Conservation (phyloP, 2,797 vertebrate genomes). For the Sardinella longiceps region DNA sequence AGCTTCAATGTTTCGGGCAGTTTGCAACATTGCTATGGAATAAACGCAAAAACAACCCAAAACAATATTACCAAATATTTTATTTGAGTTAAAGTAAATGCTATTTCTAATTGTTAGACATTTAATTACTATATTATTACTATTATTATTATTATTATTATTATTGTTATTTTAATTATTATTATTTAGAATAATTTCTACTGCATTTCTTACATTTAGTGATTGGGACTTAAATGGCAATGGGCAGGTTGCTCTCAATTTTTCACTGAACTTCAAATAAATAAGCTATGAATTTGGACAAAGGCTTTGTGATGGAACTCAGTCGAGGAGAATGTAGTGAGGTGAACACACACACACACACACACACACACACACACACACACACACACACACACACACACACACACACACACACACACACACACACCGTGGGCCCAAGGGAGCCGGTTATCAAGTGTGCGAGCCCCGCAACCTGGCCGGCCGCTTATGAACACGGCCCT, state of each 20-base stretch:
- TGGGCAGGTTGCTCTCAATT: not conserved
- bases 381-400: not conserved
- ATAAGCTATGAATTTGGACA: not conserved
- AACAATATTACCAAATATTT: not conserved
- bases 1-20: not conserved
- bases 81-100: no score
- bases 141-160: not conserved
- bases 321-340: slow-evolving; percentile 11
- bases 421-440: not conserved
- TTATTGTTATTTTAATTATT: not conserved
- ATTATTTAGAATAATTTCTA: not conserved
- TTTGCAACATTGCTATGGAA: not conserved
- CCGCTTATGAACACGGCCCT: not conserved
- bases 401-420: not conserved
- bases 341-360: not conserved
- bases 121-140: not conserved
- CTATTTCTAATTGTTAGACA: no score
- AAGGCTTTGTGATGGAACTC: not conserved
- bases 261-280: not conserved
- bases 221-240: not conserved
- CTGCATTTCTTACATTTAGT: not conserved
- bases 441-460: slow-evolving; percentile 16
- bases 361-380: not conserved
- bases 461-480: not conserved
- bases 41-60: not conserved